Percentiles rank a stretch among this genome's conserved stretches.
Conservation (phyloP, 2,888 invertebrate genomes). For the Ornithoptera priamus region DNA sequence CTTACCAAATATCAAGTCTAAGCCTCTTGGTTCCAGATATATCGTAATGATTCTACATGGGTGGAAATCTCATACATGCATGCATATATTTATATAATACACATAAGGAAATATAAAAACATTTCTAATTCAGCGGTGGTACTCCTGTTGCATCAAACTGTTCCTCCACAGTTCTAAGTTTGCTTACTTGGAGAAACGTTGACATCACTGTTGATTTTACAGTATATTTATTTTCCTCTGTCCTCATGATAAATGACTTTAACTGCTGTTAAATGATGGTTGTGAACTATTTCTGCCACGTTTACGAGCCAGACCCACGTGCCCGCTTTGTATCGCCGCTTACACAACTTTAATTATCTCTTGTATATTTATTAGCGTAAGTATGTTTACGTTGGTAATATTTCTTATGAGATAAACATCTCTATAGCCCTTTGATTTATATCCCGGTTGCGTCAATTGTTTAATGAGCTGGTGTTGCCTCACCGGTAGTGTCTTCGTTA, state of each 20-base stretch:
- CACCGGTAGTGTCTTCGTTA: not conserved
- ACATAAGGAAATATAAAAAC: no score
- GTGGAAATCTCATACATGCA: no score
- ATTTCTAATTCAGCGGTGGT: no score
- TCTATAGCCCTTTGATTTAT: slow-evolving; percentile 13
- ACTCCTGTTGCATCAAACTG: no score
- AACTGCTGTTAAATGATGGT: slow-evolving; percentile 16
- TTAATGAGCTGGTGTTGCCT: slow-evolving; percentile 6
- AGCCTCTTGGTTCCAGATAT: no score
- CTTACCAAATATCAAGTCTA: no score
- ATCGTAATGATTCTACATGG: no score
- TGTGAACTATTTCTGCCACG: slow-evolving; percentile 25
- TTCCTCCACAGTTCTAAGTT: no score
- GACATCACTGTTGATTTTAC: no score
- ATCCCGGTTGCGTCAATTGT: not conserved
- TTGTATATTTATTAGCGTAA: slow-evolving; percentile 26
- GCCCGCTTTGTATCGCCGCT: slow-evolving; percentile 24
- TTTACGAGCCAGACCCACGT: slow-evolving; percentile 26
- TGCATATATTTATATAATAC: no score
- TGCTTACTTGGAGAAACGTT: not conserved
- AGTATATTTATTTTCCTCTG: no score
- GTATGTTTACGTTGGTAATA: slow-evolving; percentile 16
- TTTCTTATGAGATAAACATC: slow-evolving; percentile 24
- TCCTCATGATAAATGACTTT: slow-evolving; percentile 7
- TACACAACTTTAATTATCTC: slow-evolving; percentile 28